These are phyloP conservation scores for Tenodera sinensis DNA, from an alignment of 2,888 invertebrate species.

Conservation along the genomic window DNA sequence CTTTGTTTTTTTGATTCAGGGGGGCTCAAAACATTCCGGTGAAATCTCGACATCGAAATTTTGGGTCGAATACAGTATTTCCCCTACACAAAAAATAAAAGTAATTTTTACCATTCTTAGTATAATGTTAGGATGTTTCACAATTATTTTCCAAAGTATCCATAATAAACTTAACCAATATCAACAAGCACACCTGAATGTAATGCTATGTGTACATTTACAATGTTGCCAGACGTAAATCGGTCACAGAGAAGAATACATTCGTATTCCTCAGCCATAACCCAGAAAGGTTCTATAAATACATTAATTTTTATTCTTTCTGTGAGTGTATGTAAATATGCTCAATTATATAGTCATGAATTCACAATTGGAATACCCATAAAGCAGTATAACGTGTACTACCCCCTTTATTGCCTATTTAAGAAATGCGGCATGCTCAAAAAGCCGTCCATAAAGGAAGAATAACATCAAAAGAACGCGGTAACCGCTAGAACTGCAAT, in stretches of 20 bases:
- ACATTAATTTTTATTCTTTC: not conserved
- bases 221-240: no score
- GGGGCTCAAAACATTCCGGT: no score
- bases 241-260: not conserved
- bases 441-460: not conserved
- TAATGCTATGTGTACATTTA: no score
- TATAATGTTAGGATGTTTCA: no score
- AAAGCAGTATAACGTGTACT: not conserved
- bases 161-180: no score
- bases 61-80: no score
- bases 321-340: not conserved
- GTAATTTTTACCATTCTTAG: no score
- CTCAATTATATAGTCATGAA: not conserved
- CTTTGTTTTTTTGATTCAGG: no score
- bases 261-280: not conserved
- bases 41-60: no score
- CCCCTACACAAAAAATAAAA: no score
- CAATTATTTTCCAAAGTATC: no score
- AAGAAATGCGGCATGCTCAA: not conserved
- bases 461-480: not conserved
- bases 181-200: no score
- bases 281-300: not conserved
- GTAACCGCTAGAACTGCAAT: not conserved
- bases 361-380: not conserved
- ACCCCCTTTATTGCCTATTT: not conserved